Conservation (phyloP, 2,888 invertebrate genomes). For the Dilophus febrilis region DNA sequence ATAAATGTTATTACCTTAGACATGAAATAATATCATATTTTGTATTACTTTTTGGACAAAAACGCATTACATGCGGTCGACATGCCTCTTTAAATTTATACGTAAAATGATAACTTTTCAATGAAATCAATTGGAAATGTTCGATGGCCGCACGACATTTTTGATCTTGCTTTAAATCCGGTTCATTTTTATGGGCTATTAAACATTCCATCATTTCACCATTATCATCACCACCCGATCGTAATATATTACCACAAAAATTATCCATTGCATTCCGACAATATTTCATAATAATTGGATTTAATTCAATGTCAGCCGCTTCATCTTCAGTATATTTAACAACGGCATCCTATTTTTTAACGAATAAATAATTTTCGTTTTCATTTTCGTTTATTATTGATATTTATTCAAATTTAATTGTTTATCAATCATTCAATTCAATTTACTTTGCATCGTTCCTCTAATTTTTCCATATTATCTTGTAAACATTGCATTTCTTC, state of each 20-base stretch:
- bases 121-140: conserved; percentile 86
- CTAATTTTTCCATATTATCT: conserved; percentile 54
- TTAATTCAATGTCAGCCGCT: conserved; percentile 76
- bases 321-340: conserved; percentile 77
- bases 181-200: conserved; percentile 77
- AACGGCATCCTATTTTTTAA: conserved; percentile 36
- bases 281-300: conserved; percentile 67
- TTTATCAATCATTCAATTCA: too few species aligned
- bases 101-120: conserved; percentile 87
- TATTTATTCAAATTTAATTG: too few species aligned
- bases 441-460: conserved; percentile 46
- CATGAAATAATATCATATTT: conserved; percentile 51
- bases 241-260: conserved; percentile 51
- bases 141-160: conserved; percentile 90
- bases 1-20: conserved; percentile 12
- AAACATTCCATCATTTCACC: conserved; percentile 87
- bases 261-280: conserved; percentile 65
- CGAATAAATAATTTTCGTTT: neutral
- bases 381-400: too few species aligned
- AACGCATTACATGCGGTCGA: conserved; percentile 55
- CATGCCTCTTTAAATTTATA: conserved; percentile 92
- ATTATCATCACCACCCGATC: conserved; percentile 48
- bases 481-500: conserved; percentile 90
- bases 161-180: conserved; percentile 52
- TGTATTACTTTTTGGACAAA: conserved; percentile 50